Conservation (phyloP, 2,888 invertebrate genomes). For the Chesias legatella region DNA sequence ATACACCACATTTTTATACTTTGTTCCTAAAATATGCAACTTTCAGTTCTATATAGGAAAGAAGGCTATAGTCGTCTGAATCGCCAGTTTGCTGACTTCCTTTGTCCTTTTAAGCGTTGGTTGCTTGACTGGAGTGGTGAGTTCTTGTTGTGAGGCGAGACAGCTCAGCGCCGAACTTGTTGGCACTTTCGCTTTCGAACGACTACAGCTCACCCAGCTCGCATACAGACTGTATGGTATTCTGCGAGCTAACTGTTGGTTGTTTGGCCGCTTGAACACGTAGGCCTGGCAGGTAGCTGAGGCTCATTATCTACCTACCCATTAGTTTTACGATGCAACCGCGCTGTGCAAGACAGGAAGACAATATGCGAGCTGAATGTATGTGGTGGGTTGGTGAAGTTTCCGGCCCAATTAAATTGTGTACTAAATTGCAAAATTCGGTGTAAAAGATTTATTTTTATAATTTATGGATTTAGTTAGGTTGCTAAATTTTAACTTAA, state of each 20-base stretch:
- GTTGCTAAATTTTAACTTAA: too few species aligned
- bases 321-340: conserved; percentile 35
- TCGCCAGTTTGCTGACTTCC: conserved; percentile 40
- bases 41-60: conserved; percentile 4
- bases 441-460: conserved; percentile 5
- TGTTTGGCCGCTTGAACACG: conserved; percentile 25
- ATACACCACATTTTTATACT: background rate
- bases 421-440: background rate
- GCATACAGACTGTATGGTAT: conserved; percentile 2
- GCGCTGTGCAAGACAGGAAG: conserved; percentile 30
- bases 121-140: conserved; percentile 32
- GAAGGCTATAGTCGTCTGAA: conserved; percentile 11
- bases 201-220: conserved; percentile 32
- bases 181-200: conserved; percentile 68
- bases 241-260: conserved; percentile 13
- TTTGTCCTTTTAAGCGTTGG: conserved; percentile 47
- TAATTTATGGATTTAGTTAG: too few species aligned
- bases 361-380: conserved; percentile 28
- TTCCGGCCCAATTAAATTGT: conserved; percentile 10
- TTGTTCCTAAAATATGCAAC: conserved; percentile 4
- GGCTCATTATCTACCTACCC: conserved; percentile 19
- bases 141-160: conserved; percentile 27
- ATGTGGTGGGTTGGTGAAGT: conserved; percentile 16
- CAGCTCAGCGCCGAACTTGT: conserved; percentile 40
- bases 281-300: conserved; percentile 23